phyloP scores from a whole-genome alignment of 1,140 invertebrate species.

The Probaryconus sp. region DNA sequence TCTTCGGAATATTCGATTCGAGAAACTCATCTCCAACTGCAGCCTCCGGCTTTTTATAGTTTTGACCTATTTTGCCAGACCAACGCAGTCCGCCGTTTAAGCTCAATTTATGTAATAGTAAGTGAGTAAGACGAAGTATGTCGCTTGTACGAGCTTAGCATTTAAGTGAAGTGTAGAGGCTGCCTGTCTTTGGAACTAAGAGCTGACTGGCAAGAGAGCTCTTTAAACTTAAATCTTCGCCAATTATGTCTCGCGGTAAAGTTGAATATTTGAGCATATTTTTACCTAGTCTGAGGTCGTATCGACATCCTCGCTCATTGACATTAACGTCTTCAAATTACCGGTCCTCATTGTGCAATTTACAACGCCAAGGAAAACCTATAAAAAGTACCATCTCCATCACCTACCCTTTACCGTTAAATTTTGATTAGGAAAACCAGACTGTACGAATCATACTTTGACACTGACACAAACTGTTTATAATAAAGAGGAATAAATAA shows the following conservation, averaged over 20 bases:
- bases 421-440: too few species aligned
- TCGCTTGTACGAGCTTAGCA: constrained; percentile 9
- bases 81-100: constrained; percentile 55
- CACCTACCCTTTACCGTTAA: too few species aligned
- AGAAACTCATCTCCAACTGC: neutral
- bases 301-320: constrained; percentile 24
- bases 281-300: constrained; percentile 25
- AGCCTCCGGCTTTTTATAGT: constrained; percentile 32
- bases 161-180: constrained; percentile 24
- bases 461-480: too few species aligned
- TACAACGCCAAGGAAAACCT: neutral
- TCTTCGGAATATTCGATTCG: constrained; percentile 13
- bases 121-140: constrained; percentile 9
- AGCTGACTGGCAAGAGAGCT: constrained; percentile 31
- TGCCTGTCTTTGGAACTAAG: neutral
- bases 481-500: too few species aligned
- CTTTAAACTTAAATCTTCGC: constrained; percentile 51
- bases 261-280: constrained; percentile 67
- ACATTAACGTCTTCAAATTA: constrained; percentile 9
- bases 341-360: neutral
- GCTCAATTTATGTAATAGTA: constrained; percentile 64
- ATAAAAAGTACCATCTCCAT: too few species aligned
- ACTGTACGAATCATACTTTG: too few species aligned
- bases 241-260: constrained; percentile 59
- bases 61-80: constrained; percentile 62